Evolutionary conservation across 2,797 vertebrate genomes (phyloP).

Genomic region (Clangula hyemalis): DNA sequence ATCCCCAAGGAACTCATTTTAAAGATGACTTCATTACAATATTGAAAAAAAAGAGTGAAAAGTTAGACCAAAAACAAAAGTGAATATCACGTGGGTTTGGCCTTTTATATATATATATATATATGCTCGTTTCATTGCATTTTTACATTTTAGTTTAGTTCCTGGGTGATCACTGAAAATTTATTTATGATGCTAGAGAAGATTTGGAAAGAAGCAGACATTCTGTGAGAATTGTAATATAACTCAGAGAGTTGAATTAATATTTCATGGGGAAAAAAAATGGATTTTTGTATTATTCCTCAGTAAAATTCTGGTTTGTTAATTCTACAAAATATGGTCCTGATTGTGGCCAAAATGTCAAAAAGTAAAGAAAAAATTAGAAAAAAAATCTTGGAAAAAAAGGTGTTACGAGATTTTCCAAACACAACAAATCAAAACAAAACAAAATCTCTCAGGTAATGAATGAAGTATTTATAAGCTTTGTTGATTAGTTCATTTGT

Average conservation of each 20-base stretch:
- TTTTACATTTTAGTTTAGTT: constrained; percentile 3
- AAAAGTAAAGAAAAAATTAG: background rate
- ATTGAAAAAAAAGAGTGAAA: constrained; percentile 6
- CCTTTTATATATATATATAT: no score
- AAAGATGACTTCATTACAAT: constrained; percentile 6
- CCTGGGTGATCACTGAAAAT: background rate
- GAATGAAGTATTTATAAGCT: background rate
- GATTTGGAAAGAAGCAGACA: background rate
- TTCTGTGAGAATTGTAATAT: background rate
- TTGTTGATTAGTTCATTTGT: background rate
- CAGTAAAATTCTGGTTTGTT: background rate
- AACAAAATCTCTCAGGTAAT: background rate
- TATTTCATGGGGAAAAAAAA: background rate
- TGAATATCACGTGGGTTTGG: background rate
- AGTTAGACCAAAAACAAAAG: constrained; percentile 10
- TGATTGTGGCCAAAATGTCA: background rate
- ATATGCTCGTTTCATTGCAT: background rate
- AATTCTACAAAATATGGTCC: background rate
- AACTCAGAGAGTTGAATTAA: background rate
- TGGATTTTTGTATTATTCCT: background rate
- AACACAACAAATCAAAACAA: background rate
- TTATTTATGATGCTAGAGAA: background rate
- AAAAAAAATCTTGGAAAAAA: background rate
- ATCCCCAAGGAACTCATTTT: constrained; percentile 26
- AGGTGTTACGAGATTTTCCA: background rate